These are phyloP conservation scores for Etheostoma perlongum DNA, from an alignment of 2,797 vertebrate genomes.

Conservation along the genomic window DNA sequence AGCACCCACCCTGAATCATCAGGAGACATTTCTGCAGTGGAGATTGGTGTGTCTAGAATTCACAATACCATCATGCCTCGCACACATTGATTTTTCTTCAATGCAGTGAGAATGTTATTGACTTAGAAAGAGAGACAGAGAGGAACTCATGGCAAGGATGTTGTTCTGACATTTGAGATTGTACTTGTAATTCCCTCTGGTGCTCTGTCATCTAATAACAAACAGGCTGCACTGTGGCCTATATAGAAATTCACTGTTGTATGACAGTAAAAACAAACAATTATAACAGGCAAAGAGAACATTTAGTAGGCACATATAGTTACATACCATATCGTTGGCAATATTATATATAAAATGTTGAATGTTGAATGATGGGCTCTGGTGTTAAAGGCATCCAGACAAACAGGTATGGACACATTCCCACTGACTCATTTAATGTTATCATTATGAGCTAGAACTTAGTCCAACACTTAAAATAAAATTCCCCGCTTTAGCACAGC, in stretches of 20 bases:
- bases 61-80: slow-evolving; percentile 67
- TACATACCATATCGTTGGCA: slow-evolving; percentile 41
- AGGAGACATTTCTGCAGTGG: slow-evolving; percentile 68
- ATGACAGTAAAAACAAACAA: slow-evolving; percentile 34
- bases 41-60: slow-evolving; percentile 73
- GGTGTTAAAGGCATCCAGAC: slow-evolving; percentile 58
- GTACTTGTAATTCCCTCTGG: slow-evolving; percentile 31
- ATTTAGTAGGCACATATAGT: slow-evolving; percentile 10
- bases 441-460: slow-evolving; percentile 64
- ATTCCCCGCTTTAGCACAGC: slow-evolving; percentile 52
- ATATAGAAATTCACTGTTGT: slow-evolving; percentile 17
- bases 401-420: slow-evolving; percentile 67
- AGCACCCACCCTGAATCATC: slow-evolving; percentile 71
- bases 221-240: slow-evolving; percentile 35
- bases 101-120: slow-evolving; percentile 68
- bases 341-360: slow-evolving; percentile 51
- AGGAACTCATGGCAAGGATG: slow-evolving; percentile 49
- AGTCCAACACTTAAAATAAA: slow-evolving; percentile 66
- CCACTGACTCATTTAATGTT: slow-evolving; percentile 73
- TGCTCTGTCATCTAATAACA: slow-evolving; percentile 43
- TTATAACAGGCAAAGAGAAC: slow-evolving; percentile 9
- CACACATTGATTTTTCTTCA: slow-evolving; percentile 76
- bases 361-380: slow-evolving; percentile 47
- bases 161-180: slow-evolving; percentile 59
- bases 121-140: slow-evolving; percentile 62